Conservation (phyloP, 1,140 invertebrate genomes). For the Melanaphis sacchari region DNA sequence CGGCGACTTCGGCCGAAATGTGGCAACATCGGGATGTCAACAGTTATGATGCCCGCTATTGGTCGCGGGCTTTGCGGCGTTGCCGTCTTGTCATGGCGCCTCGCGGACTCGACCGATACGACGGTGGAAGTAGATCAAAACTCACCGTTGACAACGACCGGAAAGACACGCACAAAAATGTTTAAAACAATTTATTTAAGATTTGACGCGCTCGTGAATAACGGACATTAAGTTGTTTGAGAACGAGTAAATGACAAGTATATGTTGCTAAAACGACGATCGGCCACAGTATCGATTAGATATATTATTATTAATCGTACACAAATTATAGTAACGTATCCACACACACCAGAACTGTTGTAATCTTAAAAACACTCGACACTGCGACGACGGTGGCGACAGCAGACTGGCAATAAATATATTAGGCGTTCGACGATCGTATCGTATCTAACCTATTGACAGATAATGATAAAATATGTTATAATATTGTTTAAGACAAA, state of each 20-base stretch:
- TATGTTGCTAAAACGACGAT: neutral
- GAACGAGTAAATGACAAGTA: neutral
- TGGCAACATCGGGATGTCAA: neutral
- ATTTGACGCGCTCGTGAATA: neutral
- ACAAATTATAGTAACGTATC: neutral
- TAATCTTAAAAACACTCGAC: conserved; percentile 23
- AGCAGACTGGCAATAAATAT: neutral
- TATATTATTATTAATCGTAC: neutral
- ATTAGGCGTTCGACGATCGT: neutral
- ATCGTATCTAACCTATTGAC: neutral
- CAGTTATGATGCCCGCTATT: neutral
- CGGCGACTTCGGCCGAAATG: neutral
- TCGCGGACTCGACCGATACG: neutral
- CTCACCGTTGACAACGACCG: no score
- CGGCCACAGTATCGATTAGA: neutral
- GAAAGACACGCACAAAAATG: neutral
- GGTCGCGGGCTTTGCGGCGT: conserved; percentile 27
- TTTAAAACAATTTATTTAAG: neutral
- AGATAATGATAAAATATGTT: neutral
- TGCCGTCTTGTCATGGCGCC: neutral
- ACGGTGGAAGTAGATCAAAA: neutral
- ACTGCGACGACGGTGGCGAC: neutral
- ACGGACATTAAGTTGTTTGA: neutral
- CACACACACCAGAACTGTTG: neutral
- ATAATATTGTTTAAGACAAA: neutral